A percentile compares a stretch with the other conserved stretches of the same genome.
phyloP scores from a whole-genome alignment of 2,113 vertebrate species.

The Odobenus rosmarus region DNA sequence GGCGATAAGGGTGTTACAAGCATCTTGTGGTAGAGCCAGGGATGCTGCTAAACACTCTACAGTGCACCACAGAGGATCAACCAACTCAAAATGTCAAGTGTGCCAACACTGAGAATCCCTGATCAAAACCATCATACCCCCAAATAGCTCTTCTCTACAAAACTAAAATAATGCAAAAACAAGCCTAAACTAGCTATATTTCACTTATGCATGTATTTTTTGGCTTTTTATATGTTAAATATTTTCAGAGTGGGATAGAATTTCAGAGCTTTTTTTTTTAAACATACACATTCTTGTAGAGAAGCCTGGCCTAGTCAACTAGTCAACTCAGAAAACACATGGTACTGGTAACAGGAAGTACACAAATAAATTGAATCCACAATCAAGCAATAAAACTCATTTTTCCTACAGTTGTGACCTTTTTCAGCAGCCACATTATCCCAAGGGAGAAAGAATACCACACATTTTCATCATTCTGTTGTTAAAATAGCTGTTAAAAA shows the following conservation, averaged over 20 bases:
- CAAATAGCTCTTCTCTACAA: neutral
- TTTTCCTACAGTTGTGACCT: slow-evolving; percentile 65
- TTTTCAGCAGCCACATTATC: slow-evolving; percentile 53
- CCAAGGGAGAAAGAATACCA: slow-evolving; percentile 36
- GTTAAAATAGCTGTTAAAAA: slow-evolving; percentile 64
- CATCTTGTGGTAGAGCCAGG: neutral
- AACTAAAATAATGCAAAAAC: neutral
- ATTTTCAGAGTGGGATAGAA: neutral
- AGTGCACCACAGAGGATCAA: neutral
- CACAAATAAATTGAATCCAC: slow-evolving; percentile 60
- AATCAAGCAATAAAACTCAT: slow-evolving; percentile 63
- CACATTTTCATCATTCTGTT: slow-evolving; percentile 51
- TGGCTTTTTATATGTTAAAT: neutral
- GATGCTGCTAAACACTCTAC: neutral
- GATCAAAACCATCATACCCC: neutral
- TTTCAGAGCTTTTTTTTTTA: neutral
- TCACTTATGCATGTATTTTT: neutral
- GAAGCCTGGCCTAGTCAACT: neutral
- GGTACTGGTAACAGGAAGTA: slow-evolving; percentile 21
- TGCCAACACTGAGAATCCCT: neutral
- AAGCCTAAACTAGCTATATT: neutral
- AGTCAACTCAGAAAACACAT: neutral
- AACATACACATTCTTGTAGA: neutral
- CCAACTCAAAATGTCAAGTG: neutral
- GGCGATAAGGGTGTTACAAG: no score